Evolutionary conservation across 2,113 vertebrate genomes (phyloP), one percentile per base, ranked within the genome.

Genomic region (Neotoma lepida): DNA sequence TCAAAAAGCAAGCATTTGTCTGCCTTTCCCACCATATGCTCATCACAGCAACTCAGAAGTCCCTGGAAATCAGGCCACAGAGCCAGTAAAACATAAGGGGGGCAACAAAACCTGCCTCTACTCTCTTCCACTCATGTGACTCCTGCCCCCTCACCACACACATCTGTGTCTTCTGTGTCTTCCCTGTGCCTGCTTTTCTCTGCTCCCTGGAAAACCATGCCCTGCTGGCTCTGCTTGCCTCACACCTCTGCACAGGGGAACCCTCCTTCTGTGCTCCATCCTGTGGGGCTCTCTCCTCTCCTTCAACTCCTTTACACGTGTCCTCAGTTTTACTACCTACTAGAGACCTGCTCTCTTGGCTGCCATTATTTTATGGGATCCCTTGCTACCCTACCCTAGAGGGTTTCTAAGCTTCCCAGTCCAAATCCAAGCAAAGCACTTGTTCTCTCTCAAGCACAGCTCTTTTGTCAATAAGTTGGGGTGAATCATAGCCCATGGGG

Each of bases 41-140:
- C 39, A 66, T 44, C 24, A 15, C 41, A 54, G 86, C 10, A 14
- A 63, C 44, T 54, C 33, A 41, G 82, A 49, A 91, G 54, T 41
- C 39, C 13, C 80, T 74, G 54, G 28, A 58, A 66, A 51, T 35
- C 6, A 22, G 61, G 46, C 20, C 74, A 9, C 0, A 12, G 35
- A 9, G 28, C 5, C 10, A 33, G 9, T 5, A n/a, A 20, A 35
- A 73, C 54, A 49, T 4, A 35, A 76, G 28, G 10, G 2, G 2
- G 2, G 46, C 24, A 41, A 73, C 2, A 46, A 35, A 73, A 3
- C 9, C 0, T 2, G 13, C 1, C 7, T 5, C 1, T 0, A 15
- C 14, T 49, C 77, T 63, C 73, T 30, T 5, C n/a, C 0, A 8
- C 6, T 61, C 33, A 35, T 0, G n/a, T 8, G n/a, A 3, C 41